Evolutionary conservation across 2,888 invertebrate genomes (phyloP).

Genomic region (Calameuta idolon): DNA sequence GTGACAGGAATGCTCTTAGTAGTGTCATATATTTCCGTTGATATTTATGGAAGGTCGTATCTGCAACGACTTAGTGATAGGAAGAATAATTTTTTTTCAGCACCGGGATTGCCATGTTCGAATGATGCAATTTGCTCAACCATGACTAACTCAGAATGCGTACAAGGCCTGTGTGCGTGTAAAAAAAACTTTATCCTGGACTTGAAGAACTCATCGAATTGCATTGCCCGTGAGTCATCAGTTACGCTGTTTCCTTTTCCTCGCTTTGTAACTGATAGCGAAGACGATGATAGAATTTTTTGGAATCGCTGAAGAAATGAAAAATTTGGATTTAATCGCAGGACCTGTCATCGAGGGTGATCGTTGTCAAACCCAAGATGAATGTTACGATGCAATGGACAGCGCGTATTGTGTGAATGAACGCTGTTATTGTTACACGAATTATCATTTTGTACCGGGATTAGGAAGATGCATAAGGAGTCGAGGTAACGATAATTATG

Average conservation of each 20-base stretch:
- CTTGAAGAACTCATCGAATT: constrained; percentile 49
- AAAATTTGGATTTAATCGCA: constrained; percentile 13
- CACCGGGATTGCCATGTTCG: constrained; percentile 38
- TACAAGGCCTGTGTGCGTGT: constrained; percentile 46
- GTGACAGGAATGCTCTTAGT: not conserved
- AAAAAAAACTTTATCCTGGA: constrained; percentile 43
- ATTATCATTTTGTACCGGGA: constrained; percentile 38
- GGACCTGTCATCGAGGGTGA: constrained; percentile 41
- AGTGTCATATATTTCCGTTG: not conserved
- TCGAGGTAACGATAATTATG: constrained; percentile 31
- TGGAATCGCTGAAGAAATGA: constrained; percentile 2
- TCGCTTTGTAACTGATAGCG: not conserved
- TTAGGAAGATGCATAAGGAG: constrained; percentile 38
- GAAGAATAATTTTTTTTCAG: constrained; percentile 26
- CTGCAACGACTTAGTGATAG: not conserved
- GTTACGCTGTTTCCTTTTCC: not conserved
- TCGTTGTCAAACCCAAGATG: constrained; percentile 44
- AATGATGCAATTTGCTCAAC: constrained; percentile 31
- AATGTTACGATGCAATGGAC: constrained; percentile 43
- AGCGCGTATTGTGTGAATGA: constrained; percentile 41
- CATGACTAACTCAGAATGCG: constrained; percentile 47
- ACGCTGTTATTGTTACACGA: constrained; percentile 39
- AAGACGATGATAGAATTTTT: not conserved
- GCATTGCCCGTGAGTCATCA: constrained; percentile 42
- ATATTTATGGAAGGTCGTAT: not conserved